Evolutionary conservation across 2,113 vertebrate species (phyloP), one percentile per base, ranked within the genome.

Genomic region (Protobothrops flavoviridis): DNA sequence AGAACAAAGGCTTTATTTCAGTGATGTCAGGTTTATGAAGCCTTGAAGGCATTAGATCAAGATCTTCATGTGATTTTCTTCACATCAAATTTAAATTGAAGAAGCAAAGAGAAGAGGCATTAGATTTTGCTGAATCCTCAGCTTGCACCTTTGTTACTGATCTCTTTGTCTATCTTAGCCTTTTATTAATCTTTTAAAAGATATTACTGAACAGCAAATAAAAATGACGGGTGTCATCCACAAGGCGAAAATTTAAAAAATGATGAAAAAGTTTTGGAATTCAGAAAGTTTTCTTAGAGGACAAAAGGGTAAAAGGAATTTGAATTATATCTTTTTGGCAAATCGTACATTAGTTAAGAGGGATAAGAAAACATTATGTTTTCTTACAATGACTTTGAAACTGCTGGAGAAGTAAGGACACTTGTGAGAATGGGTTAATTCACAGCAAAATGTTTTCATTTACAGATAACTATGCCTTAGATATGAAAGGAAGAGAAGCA

Each of bases 11-110:
- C 85, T 5, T 91, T 95, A 94, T 95, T 95, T 57, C 91, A 91
- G 57, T 94, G 93, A 64, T 91, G 85, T 87, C 87, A 87, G 88
- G 94, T 97, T 95, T 24, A 92, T 95, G 57, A 90, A 92, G 88
- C 91, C 94, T 87, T 93, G 85, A 90, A 92, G 57, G 90, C 24
- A 45, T 95, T 88, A 94, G 93, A 94, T 97, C 74, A 94, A 45
- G 94, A 91, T 94, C 57, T 29, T 94, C 94, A 95, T 94, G 96
- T 39, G 24, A 86, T 93, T 95, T 95, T 92, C 90, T 57, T 95
- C 85, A 10, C 94, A 90, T 96, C 94, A 87, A 91, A 96, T 96
- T 95, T 94, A 97, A 97, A 85, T 48, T 93, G 94, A 95, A 88
- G 91, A 86, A 90, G 92, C 86, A 94, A 96, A 93, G 12, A 69